Evolutionary conservation across 2,113 vertebrate genomes (phyloP).

Genomic region (human (Homo sapiens)): GRCh38 chr14:102729001-102729500

Average conservation of each 20-base stretch:
- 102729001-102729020: constrained; percentile 73
- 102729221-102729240: constrained; percentile 86
- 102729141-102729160: constrained; percentile 90
- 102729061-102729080: constrained; percentile 85
- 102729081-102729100: constrained; percentile 90
- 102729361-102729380: constrained; percentile 69
- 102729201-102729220: constrained; percentile 86
- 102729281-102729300: constrained; percentile 75
- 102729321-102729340: constrained; percentile 86
- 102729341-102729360: constrained; percentile 75
- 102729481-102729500: constrained; percentile 66
- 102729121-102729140: constrained; percentile 87
- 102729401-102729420: constrained; percentile 66
- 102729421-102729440: constrained; percentile 70
- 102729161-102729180: constrained; percentile 85
- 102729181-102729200: constrained; percentile 88
- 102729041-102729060: constrained; percentile 80
- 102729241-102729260: constrained; percentile 89
- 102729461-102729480: background rate
- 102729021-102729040: constrained; percentile 76
- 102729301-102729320: constrained; percentile 86
- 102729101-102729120: constrained; percentile 90
- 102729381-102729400: constrained; percentile 62
- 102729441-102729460: constrained; percentile 10
- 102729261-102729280: constrained; percentile 85